Evolutionary conservation across 1,140 invertebrate genomes (phyloP).

Genomic region (Lasioglossum baleicum): DNA sequence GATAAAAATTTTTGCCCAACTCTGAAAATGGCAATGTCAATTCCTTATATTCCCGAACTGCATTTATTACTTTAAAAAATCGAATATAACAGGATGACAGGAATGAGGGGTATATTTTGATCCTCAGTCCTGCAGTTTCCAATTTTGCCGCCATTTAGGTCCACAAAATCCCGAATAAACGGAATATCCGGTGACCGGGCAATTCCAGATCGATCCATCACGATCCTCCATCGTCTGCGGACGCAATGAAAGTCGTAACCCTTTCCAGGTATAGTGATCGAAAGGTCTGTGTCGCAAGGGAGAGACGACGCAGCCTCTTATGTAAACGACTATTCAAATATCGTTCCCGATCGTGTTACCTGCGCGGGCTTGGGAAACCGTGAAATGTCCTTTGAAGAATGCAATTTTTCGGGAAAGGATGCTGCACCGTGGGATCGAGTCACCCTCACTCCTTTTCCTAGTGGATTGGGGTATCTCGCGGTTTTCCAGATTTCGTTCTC

Average conservation of each 20-base stretch:
- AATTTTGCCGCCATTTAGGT: too few relatives aligned
- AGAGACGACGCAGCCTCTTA: slow-evolving; percentile 53
- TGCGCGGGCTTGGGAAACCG: slow-evolving; percentile 38
- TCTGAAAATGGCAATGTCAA: too few relatives aligned
- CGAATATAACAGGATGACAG: too few relatives aligned
- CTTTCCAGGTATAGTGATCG: slow-evolving; percentile 52
- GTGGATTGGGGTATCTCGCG: not conserved
- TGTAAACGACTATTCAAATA: slow-evolving; percentile 69
- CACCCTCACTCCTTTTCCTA: slow-evolving; percentile 51
- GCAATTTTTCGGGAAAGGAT: slow-evolving; percentile 53
- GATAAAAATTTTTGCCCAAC: too few relatives aligned
- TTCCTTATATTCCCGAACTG: too few relatives aligned
- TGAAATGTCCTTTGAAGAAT: slow-evolving; percentile 35
- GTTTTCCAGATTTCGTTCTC: slow-evolving; percentile 11
- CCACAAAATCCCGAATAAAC: not conserved
- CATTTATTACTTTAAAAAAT: too few relatives aligned
- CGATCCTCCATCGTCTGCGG: not conserved
- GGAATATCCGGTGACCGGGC: not conserved
- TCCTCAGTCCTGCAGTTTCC: too few relatives aligned
- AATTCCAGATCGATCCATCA: slow-evolving; percentile 53
- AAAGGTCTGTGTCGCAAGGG: slow-evolving; percentile 18
- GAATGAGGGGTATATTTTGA: too few relatives aligned
- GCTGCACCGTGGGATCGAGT: slow-evolving; percentile 51
- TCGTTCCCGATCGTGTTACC: slow-evolving; percentile 48
- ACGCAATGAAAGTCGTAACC: slow-evolving; percentile 55